These are phyloP conservation scores for Dendrolimus pini DNA, from an alignment of 2,888 invertebrate genomes.

Conservation along the genomic window DNA sequence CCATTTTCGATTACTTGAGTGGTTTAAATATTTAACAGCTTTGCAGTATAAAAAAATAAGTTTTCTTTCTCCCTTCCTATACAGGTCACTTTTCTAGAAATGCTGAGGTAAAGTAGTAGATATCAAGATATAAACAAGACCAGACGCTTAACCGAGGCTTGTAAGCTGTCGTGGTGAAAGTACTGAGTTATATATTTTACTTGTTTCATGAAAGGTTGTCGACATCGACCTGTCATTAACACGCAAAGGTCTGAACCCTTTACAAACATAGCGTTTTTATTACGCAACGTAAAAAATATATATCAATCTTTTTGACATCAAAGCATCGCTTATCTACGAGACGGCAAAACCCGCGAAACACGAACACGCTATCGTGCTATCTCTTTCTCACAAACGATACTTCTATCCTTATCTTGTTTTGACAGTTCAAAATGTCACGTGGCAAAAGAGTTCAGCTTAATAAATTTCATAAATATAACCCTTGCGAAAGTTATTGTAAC, in stretches of 20 bases:
- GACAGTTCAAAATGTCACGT: slow-evolving; percentile 59
- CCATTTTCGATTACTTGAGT: no score
- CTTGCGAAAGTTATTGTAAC: no score
- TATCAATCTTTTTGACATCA: slow-evolving; percentile 13
- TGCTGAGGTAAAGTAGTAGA: no score
- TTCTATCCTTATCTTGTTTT: slow-evolving; percentile 52
- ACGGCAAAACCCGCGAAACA: slow-evolving; percentile 9
- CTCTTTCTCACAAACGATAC: slow-evolving; percentile 29
- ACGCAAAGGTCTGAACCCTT: background rate
- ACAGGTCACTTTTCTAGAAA: no score
- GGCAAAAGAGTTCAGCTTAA: slow-evolving; percentile 18
- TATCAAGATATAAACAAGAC: no score
- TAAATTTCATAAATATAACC: no score
- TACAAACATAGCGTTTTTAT: slow-evolving; percentile 8
- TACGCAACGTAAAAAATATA: slow-evolving; percentile 6
- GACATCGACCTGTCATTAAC: background rate
- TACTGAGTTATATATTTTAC: background rate
- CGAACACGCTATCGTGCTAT: slow-evolving; percentile 16
- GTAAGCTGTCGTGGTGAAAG: no score
- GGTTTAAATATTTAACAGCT: no score
- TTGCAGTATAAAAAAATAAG: no score
- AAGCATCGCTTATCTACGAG: slow-evolving; percentile 7
- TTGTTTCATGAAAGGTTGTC: background rate
- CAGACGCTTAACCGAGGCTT: no score
- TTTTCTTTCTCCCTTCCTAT: no score